Evolutionary conservation across 1,140 invertebrate genomes (phyloP).

Genomic region (Babylonia areolata): DNA sequence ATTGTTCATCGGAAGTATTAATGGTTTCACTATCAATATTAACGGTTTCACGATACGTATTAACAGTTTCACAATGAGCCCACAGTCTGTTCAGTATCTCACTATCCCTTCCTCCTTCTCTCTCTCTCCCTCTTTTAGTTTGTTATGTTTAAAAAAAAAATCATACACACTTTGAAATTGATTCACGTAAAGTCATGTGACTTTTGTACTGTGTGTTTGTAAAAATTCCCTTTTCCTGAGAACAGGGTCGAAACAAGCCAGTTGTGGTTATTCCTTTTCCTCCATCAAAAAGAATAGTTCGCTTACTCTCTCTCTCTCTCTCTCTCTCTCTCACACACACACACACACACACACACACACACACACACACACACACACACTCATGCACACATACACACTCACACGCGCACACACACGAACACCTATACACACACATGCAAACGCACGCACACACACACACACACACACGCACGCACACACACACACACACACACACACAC

Average conservation of each 20-base stretch:
- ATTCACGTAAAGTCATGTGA: too few relatives aligned
- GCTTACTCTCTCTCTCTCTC: background rate
- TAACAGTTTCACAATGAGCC: too few relatives aligned
- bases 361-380: constrained; percentile 26
- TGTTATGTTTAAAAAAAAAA: too few relatives aligned
- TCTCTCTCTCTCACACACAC: constrained; percentile 5
- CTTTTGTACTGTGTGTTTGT: too few relatives aligned
- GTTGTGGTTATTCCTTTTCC: too few relatives aligned
- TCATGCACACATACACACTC: background rate
- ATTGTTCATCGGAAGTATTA: too few relatives aligned
- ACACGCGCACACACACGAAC: background rate
- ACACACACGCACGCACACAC: constrained; percentile 23
- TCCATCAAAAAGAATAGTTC: too few relatives aligned
- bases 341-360: constrained; percentile 15
- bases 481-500: constrained; percentile 14
- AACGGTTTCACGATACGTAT: too few relatives aligned
- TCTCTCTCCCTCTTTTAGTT: background rate
- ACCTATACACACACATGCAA: background rate
- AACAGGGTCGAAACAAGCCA: too few relatives aligned
- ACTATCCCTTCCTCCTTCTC: background rate
- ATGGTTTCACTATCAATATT: too few relatives aligned
- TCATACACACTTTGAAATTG: too few relatives aligned
- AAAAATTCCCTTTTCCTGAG: too few relatives aligned
- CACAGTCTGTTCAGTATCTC: background rate
- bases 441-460: constrained; percentile 9